phyloP scores from a whole-genome alignment of 2,113 vertebrate genomes.

The Cavia aperea region DNA sequence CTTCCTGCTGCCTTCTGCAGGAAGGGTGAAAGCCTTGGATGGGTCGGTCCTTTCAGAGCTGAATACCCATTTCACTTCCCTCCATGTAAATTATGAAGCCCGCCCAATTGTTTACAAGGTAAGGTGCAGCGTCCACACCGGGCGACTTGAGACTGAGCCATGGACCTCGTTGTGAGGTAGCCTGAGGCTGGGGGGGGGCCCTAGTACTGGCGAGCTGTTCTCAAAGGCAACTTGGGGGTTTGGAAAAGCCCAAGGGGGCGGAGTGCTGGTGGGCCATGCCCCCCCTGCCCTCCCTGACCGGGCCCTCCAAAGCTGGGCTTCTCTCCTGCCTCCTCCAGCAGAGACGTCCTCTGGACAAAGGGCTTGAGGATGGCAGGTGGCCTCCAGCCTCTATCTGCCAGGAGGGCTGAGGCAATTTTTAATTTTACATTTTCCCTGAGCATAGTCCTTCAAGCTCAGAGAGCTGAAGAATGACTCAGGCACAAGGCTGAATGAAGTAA shows the following conservation, averaged over 20 bases:
- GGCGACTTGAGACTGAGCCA: not conserved
- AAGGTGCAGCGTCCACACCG: not conserved
- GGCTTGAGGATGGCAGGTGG: not conserved
- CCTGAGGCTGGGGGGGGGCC: not conserved
- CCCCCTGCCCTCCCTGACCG: accelerated
- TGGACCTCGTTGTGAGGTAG: not conserved
- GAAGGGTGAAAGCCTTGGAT: slow-evolving; percentile 19
- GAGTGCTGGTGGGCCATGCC: not conserved
- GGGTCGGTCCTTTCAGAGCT: slow-evolving; percentile 13
- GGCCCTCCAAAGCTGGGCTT: not conserved
- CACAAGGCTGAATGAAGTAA: not conserved
- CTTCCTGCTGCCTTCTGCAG: slow-evolving; percentile 23
- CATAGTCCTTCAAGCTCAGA: not conserved
- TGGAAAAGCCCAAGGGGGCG: not conserved
- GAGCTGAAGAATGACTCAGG: not conserved
- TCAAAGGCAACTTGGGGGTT: not conserved
- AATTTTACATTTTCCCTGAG: not conserved
- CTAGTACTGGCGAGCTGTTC: not conserved
- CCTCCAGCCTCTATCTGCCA: not conserved
- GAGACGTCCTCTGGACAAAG: not conserved
- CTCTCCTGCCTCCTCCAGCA: not conserved
- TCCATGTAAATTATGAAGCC: slow-evolving; percentile 12
- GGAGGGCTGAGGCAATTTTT: not conserved
- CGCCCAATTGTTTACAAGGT: not conserved
- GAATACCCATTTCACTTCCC: slow-evolving; percentile 21